phyloP scores from a whole-genome alignment of 1,140 invertebrate genomes.

The Chymomyza costata region DNA sequence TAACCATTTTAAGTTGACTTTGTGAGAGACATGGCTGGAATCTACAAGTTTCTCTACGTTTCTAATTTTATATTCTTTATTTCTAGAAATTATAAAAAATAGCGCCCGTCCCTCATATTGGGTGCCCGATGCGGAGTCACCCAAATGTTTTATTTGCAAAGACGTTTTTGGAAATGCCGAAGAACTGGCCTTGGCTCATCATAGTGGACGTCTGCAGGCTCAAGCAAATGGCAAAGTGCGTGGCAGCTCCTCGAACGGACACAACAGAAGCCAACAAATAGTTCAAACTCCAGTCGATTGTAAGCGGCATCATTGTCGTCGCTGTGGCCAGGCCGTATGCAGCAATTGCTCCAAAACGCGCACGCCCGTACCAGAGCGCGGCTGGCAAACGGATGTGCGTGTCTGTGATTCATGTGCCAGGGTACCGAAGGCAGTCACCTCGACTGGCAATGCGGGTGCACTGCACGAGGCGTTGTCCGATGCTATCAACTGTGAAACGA shows the following conservation, averaged over 20 bases:
- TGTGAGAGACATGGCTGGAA: too few species aligned
- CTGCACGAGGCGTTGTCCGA: not conserved
- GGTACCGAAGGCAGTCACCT: constrained; percentile 19
- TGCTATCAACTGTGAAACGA: constrained; percentile 2
- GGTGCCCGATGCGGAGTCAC: constrained; percentile 85
- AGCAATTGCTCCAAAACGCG: constrained; percentile 80
- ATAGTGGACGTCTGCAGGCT: not conserved
- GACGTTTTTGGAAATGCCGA: constrained; percentile 77
- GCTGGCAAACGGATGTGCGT: constrained; percentile 83
- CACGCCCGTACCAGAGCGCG: constrained; percentile 81
- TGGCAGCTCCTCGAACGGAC: not conserved
- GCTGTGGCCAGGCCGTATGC: constrained; percentile 84
- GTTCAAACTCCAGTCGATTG: constrained; percentile 32
- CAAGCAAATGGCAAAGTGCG: not conserved
- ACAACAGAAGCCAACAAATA: not conserved
- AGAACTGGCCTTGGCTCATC: constrained; percentile 53
- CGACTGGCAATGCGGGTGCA: constrained; percentile 4
- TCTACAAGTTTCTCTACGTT: too few species aligned
- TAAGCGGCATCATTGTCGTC: constrained; percentile 85
- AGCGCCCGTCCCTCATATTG: constrained; percentile 87
- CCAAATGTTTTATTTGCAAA: constrained; percentile 81
- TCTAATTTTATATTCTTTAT: too few species aligned
- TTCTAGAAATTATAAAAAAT: constrained; percentile 84
- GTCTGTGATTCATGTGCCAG: constrained; percentile 79
- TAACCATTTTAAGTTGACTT: too few species aligned